A percentile compares a stretch with the other conserved stretches of the same genome.
These are phyloP conservation scores for Drosophila peninsularis DNA, from an alignment of 2,888 invertebrate genomes.

Conservation along the genomic window DNA sequence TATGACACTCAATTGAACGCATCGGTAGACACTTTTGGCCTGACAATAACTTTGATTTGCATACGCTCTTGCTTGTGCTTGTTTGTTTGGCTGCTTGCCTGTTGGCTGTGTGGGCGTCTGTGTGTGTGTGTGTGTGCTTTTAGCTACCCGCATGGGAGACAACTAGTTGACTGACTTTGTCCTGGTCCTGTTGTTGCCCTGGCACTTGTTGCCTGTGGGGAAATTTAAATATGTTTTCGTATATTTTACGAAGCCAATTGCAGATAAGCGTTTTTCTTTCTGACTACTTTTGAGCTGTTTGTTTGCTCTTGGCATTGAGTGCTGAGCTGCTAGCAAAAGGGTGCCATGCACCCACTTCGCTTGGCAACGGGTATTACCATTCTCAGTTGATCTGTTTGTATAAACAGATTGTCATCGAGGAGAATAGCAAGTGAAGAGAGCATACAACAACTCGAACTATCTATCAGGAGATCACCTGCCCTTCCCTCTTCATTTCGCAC, in stretches of 20 bases:
- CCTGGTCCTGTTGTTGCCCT: slow-evolving; percentile 32
- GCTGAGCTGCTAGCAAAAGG: slow-evolving; percentile 32
- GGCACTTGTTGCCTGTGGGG: slow-evolving; percentile 75
- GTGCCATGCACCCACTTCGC: slow-evolving; percentile 1
- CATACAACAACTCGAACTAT: too few relatives aligned
- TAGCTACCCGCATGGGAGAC: slow-evolving; percentile 52
- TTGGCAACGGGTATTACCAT: not conserved
- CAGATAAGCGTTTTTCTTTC: slow-evolving; percentile 74
- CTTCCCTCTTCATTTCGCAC: too few relatives aligned
- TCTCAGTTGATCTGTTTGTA: not conserved
- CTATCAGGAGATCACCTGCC: too few relatives aligned
- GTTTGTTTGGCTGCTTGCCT: slow-evolving; percentile 33
- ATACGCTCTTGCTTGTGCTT: slow-evolving; percentile 45
- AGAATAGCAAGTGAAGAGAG: not conserved
- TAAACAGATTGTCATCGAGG: not conserved
- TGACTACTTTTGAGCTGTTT: slow-evolving; percentile 54
- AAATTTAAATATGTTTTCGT: slow-evolving; percentile 73
- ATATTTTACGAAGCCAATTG: slow-evolving; percentile 73
- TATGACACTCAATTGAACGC: slow-evolving; percentile 80
- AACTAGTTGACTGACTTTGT: slow-evolving; percentile 58
- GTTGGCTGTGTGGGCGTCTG: not conserved
- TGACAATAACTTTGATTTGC: slow-evolving; percentile 80
- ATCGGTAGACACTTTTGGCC: slow-evolving; percentile 74
- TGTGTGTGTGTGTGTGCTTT: slow-evolving; percentile 12
- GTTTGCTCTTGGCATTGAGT: slow-evolving; percentile 48